Evolutionary conservation across 2,888 invertebrate genomes (phyloP), one percentile per base, ranked within the genome.

Genomic region (Pachycephus smyrnensis): DNA sequence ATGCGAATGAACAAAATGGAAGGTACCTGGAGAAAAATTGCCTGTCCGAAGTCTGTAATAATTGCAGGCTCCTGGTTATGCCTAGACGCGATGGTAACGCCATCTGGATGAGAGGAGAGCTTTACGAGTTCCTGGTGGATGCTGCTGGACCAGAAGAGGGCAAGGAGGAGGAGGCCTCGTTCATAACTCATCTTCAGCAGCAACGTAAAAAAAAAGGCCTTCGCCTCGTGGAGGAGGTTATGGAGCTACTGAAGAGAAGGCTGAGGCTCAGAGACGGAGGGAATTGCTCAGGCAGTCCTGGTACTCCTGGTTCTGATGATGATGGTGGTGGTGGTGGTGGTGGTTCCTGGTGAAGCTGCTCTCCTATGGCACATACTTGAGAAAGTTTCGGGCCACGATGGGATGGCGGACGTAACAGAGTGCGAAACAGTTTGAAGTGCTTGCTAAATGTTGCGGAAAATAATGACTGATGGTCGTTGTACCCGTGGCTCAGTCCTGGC

Each of bases 371-470:
- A 90, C 89, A 90, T 90, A 90, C 90, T 90, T 90, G 90, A 89
- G 87, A 89, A 90, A 90, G 88, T 90, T 90, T 87, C 82, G 82
- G 71, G 85, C 84, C 83, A 35, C 76, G 79, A 75, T 75, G 78
- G 76, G 76, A 78, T 69, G 81, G 80, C 75, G 79, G 86, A 84
- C 85, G 87, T 86, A 86, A 85, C 86, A 84, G 88, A 87, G 90
- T 87, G 89, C 87, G 88, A 89, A 90, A 87, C 89, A 88, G 89
- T 90, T 90, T 90, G 87, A 89, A 89, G 89, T 88, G 89, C 86
- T 86, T 89, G 90, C 89, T 90, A 90, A 90, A 90, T 90, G 90
- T 90, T 90, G 89, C 86, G 90, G 90, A 90, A 90, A 90, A 90
- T 90, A 90, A 90, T 90, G 90, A 90, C 89, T 90, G 90, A 90